Base-by-base conservation (phyloP, 2,888 invertebrate genomes). In the Amblyjoppa proteus region DNA sequence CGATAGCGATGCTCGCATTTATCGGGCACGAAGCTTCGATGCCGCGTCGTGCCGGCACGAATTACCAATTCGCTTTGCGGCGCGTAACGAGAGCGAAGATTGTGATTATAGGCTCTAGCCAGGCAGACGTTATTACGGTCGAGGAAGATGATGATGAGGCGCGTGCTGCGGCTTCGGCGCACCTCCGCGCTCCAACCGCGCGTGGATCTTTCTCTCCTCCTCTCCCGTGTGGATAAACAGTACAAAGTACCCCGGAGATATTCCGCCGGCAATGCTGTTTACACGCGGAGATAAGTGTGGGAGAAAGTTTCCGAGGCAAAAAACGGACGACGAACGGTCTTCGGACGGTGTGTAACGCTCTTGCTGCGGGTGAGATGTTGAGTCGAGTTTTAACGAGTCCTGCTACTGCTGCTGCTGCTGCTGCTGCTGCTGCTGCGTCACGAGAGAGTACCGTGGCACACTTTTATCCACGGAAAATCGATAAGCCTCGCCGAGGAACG, bases 391-490 rank as follows among this genome's bases (percentile, higher is more conserved):
- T 6, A 73, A 73, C 51, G 20, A 51, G 25, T 25, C n/a, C 41
- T 13, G 38, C 34, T 16, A 28, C 58, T 45, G 68, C 28, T 78
- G 13, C 70, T 28, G 45, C 25, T n/a, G 68, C 28, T 78, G 13
- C 70, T 28, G 45, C 25, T n/a, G 13, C 70, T 69, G 66, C 41
- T 51, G 81, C 58, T 75, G 81, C 75, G 75, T 61, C 68, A 75
- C 61, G 73, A 71, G 82, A 74, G 70, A 61, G 68, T 41, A 76
- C 41, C 25, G 76, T 81, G 81, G 28, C 81, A 74, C 69, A 78
- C 61, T 85, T 81, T 84, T 76, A 76, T 81, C 25, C 81, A 61
- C 28, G 64, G 49, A 56, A 82, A 78, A 85, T 85, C 84, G 77
- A 85, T 85, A 79, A 74, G 58, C 75, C 34, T 70, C 41, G 13